Percentiles rank a stretch among this genome's conserved stretches.
These are phyloP conservation scores for Cerceris rybyensis DNA, from an alignment of 2,888 invertebrate species.

Conservation along the genomic window DNA sequence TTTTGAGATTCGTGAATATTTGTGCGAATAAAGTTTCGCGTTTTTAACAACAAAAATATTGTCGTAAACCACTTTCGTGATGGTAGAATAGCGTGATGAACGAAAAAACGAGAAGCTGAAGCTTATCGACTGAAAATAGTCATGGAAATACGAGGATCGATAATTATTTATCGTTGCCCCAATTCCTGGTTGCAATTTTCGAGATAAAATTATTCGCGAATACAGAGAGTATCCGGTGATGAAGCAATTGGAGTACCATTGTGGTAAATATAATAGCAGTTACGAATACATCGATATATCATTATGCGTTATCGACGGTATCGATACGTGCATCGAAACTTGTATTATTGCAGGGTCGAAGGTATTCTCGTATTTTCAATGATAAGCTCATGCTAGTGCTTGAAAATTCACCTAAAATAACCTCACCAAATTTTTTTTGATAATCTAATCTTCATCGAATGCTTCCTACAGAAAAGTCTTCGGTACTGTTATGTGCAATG, in stretches of 20 bases:
- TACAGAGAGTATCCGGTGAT: not conserved
- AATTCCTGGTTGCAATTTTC: not conserved
- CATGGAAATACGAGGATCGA: slow-evolving; percentile 1
- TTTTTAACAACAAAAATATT: too few relatives aligned
- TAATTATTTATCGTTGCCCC: slow-evolving; percentile 15
- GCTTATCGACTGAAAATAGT: not conserved
- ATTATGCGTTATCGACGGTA: not conserved
- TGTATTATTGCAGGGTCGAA: not conserved
- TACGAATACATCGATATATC: not conserved
- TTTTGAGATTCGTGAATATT: too few relatives aligned
- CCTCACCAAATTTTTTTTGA: too few relatives aligned
- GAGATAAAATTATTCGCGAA: slow-evolving; percentile 1
- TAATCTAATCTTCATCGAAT: too few relatives aligned
- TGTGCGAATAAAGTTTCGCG: too few relatives aligned
- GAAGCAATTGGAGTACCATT: not conserved
- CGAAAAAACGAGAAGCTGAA: not conserved
- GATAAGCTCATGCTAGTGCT: not conserved
- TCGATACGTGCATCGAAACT: not conserved
- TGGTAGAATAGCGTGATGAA: not conserved
- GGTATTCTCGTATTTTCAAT: not conserved
- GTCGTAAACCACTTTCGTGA: too few relatives aligned
- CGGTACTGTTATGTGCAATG: too few relatives aligned
- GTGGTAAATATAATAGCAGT: not conserved
- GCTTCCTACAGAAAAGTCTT: too few relatives aligned
- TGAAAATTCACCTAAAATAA: too few relatives aligned